Evolutionary conservation across 2,797 vertebrate genomes (phyloP).

Genomic region (Myiotriccus ornatus): DNA sequence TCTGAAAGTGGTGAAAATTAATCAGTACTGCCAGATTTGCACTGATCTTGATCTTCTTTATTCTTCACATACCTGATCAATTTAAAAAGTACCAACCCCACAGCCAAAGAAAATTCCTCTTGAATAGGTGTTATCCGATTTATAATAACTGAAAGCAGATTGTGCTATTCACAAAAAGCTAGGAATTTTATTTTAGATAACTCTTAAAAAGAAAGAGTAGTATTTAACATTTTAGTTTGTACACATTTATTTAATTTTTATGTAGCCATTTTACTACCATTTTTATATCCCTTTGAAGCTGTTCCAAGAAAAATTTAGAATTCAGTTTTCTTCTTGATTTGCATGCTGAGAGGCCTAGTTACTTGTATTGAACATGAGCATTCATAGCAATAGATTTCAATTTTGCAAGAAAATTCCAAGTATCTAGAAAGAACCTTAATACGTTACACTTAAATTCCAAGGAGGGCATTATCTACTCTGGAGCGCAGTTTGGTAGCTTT

Average conservation of each 20-base stretch:
- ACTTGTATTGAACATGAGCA: constrained; percentile 20
- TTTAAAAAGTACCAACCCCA: background rate
- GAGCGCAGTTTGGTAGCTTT: background rate
- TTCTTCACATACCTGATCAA: background rate
- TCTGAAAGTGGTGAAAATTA: background rate
- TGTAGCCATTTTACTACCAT: background rate
- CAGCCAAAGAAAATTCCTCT: background rate
- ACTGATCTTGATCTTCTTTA: background rate
- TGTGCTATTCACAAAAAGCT: background rate
- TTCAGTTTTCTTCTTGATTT: background rate
- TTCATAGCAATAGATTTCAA: constrained; percentile 9
- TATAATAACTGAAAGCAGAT: background rate
- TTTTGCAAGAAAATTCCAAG: constrained; percentile 9
- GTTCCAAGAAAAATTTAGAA: background rate
- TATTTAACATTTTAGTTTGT: constrained; percentile 19
- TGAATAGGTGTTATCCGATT: background rate
- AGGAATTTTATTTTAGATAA: constrained; percentile 22
- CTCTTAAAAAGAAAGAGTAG: background rate
- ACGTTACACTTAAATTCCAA: background rate
- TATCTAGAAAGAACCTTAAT: background rate
- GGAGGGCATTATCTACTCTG: background rate
- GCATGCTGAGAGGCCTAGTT: constrained; percentile 8
- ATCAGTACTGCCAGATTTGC: background rate
- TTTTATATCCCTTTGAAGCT: background rate
- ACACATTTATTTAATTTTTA: background rate